Evolutionary conservation across 2,888 invertebrate genomes (phyloP), one percentile per base, ranked within the genome.

Genomic region (Urechis unicinctus): DNA sequence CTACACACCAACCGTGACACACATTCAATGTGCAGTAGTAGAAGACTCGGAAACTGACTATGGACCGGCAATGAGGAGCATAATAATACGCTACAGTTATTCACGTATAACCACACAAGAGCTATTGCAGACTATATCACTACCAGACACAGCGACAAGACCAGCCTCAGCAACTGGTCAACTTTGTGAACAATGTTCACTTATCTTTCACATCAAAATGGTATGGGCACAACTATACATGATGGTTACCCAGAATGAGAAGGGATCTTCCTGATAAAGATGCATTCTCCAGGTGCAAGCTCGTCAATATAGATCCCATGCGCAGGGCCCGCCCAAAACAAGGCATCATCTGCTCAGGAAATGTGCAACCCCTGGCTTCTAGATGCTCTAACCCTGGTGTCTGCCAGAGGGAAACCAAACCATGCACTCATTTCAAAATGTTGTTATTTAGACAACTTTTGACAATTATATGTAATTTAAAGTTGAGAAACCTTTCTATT

Each of bases 211-310:
- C 17, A 13, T 17, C 36, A 36, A 9, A 36, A 17, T 36, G 36
- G 17, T 9, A 36, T 9, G 9, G 17, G 17, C 9, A 13, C 36
- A 17, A 36, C 36, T 17, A 36, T n/a, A n/a, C 6, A 17, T 13
- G 52, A 21, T 24, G 25, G 26, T 26, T 5, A 61, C 90, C 88
- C 55, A 92, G 80, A 66, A 86, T 85, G 57, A 87, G 82, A 54
- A 91, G 80, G 25, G 88, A 83, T 60, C 88, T 83, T 21, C 91
- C 90, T 51, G 85, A 82, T 52, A 92, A 80, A 62, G 82, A 82
- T 59, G 88, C 87, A 64, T 86, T 85, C 77, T 90, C 90, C 70
- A 93, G 79, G 69, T 88, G 88, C 41, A 93, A 82, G 50, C 86
- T 83, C 45, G 86, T 83, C 59, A 92, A 80, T 58, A 85, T 83